These are phyloP conservation scores for Epizoanthus fatuus DNA, from an alignment of 92 coral and sea anemone genomes.

Conservation along the genomic window DNA sequence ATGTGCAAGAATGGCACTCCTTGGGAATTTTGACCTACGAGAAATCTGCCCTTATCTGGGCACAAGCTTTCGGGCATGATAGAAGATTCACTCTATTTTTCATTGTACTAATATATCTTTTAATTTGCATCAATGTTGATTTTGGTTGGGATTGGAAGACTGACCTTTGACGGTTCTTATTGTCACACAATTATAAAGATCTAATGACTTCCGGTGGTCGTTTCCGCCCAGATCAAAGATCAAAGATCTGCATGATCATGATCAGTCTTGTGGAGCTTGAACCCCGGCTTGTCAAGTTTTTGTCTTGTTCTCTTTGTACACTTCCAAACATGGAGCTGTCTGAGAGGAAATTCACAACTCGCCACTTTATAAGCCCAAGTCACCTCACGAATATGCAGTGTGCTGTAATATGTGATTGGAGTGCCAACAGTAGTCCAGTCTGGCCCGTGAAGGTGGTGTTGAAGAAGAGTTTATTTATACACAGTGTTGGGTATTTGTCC, in stretches of 20 bases:
- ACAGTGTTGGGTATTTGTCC: background rate
- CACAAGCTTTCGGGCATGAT: too few species aligned
- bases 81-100: too few species aligned
- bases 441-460: background rate
- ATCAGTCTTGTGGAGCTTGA: background rate
- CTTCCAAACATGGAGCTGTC: slow-evolving; percentile 24
- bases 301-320: background rate
- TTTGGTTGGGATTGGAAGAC: too few species aligned
- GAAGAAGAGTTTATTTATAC: background rate
- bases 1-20: too few species aligned
- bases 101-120: too few species aligned
- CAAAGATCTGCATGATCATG: background rate
- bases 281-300: background rate
- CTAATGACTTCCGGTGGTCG: slow-evolving; percentile 6
- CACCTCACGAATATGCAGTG: background rate
- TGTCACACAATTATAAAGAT: background rate
- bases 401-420: background rate
- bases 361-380: background rate
- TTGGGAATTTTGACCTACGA: too few species aligned
- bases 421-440: background rate
- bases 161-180: too few species aligned
- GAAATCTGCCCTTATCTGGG: too few species aligned
- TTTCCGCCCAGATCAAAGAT: slow-evolving; percentile 23
- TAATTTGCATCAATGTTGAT: too few species aligned
- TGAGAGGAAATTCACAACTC: background rate